Evolutionary conservation across 2,797 vertebrate genomes (phyloP).

Genomic region (Tolypeutes matacus): DNA sequence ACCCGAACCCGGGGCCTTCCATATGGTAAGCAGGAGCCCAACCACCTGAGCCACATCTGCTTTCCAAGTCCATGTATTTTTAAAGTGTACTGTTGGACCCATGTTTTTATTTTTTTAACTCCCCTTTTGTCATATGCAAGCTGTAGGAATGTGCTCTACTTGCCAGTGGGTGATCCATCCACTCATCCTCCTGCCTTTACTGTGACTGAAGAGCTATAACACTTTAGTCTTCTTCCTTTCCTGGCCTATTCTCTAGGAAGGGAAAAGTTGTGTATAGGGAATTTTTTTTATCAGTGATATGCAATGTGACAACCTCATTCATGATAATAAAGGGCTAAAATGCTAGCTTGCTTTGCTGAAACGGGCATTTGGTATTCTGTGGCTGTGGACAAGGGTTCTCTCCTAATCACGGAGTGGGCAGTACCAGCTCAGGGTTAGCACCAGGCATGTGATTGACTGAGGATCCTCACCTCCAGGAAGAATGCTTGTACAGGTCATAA

Average conservation of each 20-base stretch:
- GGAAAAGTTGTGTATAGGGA: not conserved
- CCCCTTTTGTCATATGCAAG: not conserved
- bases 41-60: too few relatives aligned
- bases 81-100: not conserved
- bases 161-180: not conserved
- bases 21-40: too few relatives aligned
- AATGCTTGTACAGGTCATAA: not conserved
- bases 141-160: not conserved
- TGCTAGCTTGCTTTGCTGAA: slow-evolving; percentile 1
- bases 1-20: too few relatives aligned
- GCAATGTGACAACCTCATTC: not conserved
- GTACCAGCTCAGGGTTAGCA: not conserved
- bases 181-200: not conserved
- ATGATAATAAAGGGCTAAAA: not conserved
- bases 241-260: not conserved
- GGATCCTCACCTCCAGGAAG: not conserved
- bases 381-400: not conserved
- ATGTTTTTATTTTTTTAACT: not conserved
- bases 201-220: not conserved
- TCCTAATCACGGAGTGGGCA: not conserved
- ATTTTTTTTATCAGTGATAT: not conserved
- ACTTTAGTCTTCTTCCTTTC: not conserved
- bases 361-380: not conserved
- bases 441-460: not conserved
- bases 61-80: slow-evolving; percentile 6